Evolutionary conservation across 2,888 invertebrate species (phyloP), one percentile per base, ranked within the genome.

Genomic region (Mimumesa dahlbomi): DNA sequence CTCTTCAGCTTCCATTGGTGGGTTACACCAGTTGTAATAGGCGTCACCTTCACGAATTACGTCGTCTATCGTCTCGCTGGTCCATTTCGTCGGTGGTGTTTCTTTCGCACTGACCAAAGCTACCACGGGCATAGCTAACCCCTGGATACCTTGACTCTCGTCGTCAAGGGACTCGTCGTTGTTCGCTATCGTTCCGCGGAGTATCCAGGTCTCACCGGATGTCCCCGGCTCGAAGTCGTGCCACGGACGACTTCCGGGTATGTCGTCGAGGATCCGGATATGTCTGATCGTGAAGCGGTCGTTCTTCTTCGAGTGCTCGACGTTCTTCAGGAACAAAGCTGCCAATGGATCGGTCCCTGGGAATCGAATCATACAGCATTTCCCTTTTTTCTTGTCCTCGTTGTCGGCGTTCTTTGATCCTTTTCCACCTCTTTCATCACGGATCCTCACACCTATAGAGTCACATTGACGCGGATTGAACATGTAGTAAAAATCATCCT

Each of bases 401-500:
- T 9, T 14, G 0, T 14, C 40, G 2, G 31, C 70, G 13, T 49
- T 64, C 3, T 75, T 64, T 0, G n/a, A 50, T 5, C 45, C 69
- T 49, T 64, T 77, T n/a, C 52, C 64, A 5, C 62, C 76, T 1
- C 63, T 82, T 46, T 77, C 78, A 2, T 79, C 78, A 0, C 74
- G 46, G 11, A 62, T 89, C 85, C 57, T 90, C 45, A 77, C 82
- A 81, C 89, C 88, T 1, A 18, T 3, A 0, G 52, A 22, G 22
- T 87, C 86, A 56, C 88, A 92, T 89, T 90, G 90, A 74, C 81
- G 81, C 0, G 94, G 93, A 82, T 94, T 93, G 79, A 92, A 94
- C 61, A 92, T 80, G 74, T 93, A 94, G 57, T 91, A 92, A 45
- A 89, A 89, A 1, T 91, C 91, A 1, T 91, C 91, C 50, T 92